phyloP scores from a whole-genome alignment of 1,140 invertebrate species.

The Temnothorax curvispinosus region DNA sequence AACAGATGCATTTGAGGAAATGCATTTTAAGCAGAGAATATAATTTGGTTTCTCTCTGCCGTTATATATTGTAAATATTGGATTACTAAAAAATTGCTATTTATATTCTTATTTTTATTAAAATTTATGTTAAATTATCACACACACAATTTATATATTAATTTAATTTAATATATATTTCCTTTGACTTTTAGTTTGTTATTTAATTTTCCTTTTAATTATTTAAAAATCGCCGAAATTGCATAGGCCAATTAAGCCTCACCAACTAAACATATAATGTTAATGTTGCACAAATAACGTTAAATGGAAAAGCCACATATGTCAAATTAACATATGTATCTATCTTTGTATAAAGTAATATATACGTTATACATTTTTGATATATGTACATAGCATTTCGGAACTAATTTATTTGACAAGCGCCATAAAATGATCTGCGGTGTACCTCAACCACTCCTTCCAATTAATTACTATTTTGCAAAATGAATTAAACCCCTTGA shows the following conservation, averaged over 20 bases:
- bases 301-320: constrained; percentile 12
- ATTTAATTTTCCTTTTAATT: background rate
- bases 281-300: background rate
- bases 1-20: constrained; percentile 24
- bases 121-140: background rate
- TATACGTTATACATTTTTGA: background rate
- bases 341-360: background rate
- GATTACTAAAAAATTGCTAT: background rate
- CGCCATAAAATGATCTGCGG: constrained; percentile 34
- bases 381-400: background rate
- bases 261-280: constrained; percentile 8
- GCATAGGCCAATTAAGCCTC: background rate
- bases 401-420: constrained; percentile 55
- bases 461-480: constrained; percentile 44
- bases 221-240: background rate
- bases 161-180: background rate
- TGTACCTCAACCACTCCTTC: background rate
- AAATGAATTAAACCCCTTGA: constrained; percentile 27
- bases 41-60: constrained; percentile 1
- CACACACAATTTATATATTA: background rate
- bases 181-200: background rate
- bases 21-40: constrained; percentile 6
- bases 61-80: constrained; percentile 14
- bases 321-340: constrained; percentile 35
- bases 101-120: background rate